Conservation (phyloP, 2,888 invertebrate species). For the Hypomecis atomaria region DNA sequence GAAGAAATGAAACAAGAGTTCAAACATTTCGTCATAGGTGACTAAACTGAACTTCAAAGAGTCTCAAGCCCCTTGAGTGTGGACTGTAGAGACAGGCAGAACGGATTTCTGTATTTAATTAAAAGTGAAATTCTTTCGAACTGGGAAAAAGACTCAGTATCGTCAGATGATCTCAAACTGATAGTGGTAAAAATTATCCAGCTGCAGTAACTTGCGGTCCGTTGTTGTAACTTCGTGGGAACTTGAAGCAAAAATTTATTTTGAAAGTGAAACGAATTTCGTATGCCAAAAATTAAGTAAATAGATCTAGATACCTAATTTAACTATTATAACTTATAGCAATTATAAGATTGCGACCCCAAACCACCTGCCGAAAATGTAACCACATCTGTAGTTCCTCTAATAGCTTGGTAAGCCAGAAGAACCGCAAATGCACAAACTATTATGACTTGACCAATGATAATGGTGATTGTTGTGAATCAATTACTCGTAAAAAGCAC, state of each 20-base stretch:
- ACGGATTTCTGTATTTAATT: conserved; percentile 26
- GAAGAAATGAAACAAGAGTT: conserved; percentile 13
- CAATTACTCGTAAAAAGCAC: background rate
- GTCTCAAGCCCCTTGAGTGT: conserved; percentile 24
- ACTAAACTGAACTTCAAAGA: conserved; percentile 31
- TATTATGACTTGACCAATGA: background rate
- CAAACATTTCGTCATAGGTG: conserved; percentile 17
- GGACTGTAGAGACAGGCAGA: conserved; percentile 1
- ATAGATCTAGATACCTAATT: too few relatives aligned
- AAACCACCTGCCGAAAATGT: too few relatives aligned
- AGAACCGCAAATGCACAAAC: too few relatives aligned
- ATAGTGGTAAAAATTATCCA: background rate
- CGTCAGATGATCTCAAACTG: background rate
- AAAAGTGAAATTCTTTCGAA: conserved; percentile 6
- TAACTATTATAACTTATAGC: too few relatives aligned
- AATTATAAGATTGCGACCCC: too few relatives aligned
- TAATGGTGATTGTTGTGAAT: too few relatives aligned
- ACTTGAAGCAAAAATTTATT: too few relatives aligned
- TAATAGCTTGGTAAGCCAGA: too few relatives aligned
- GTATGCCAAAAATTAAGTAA: too few relatives aligned
- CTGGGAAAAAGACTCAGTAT: conserved; percentile 3
- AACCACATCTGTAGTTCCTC: too few relatives aligned
- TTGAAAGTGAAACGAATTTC: too few relatives aligned
- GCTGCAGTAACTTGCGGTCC: background rate
- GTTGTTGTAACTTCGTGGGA: too few relatives aligned